Evolutionary conservation across 2,113 vertebrate genomes (phyloP).

Genomic region (Crotalus tigris): DNA sequence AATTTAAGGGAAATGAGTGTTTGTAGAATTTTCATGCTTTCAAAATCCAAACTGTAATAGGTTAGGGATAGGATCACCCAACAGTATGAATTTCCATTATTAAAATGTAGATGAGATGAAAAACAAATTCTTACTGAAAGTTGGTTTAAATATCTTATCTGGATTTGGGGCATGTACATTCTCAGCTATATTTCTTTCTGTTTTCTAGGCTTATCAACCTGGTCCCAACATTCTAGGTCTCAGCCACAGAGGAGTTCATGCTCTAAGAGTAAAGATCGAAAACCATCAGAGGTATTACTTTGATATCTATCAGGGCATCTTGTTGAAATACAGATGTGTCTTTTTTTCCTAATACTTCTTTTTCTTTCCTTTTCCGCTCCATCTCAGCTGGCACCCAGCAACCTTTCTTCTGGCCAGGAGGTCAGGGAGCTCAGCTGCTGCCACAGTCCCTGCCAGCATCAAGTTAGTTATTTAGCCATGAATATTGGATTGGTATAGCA

Average conservation of each 20-base stretch:
- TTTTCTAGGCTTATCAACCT: constrained; percentile 85
- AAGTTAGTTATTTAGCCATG: constrained; percentile 54
- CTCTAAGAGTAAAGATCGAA: constrained; percentile 80
- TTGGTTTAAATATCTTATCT: fast-evolving
- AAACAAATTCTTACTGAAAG: background rate
- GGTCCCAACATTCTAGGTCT: constrained; percentile 90
- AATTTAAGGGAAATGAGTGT: background rate
- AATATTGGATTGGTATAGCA: constrained; percentile 60
- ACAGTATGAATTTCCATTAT: background rate
- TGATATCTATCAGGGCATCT: constrained; percentile 24
- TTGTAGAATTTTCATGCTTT: background rate
- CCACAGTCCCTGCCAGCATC: constrained; percentile 57
- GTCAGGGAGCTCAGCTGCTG: constrained; percentile 55
- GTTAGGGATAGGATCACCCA: background rate
- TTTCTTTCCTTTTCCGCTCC: constrained; percentile 43
- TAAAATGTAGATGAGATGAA: constrained; percentile 1
- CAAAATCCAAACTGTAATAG: background rate
- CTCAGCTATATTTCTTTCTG: constrained; percentile 47
- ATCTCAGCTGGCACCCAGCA: constrained; percentile 50
- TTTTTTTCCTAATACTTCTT: constrained; percentile 26
- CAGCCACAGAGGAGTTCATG: constrained; percentile 75
- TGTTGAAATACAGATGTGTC: background rate
- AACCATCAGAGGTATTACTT: constrained; percentile 89
- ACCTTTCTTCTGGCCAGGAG: constrained; percentile 47
- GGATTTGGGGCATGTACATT: background rate